Percentiles rank a stretch among this genome's conserved stretches.
These are phyloP conservation scores for Myrmecobius fasciatus DNA, from an alignment of 2,113 vertebrate genomes.

Conservation along the genomic window DNA sequence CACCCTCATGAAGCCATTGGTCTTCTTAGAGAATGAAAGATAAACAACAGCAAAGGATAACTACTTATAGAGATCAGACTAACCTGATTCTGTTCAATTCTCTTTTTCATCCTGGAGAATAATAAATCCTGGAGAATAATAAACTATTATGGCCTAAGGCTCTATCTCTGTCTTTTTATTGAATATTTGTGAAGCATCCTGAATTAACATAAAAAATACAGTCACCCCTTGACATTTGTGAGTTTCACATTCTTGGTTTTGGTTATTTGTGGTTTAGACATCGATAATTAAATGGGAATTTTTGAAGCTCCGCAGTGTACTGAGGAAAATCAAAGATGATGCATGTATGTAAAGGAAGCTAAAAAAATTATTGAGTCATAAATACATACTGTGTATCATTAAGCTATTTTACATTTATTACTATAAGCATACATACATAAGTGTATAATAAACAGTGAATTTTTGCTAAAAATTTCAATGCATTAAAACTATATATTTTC, in stretches of 20 bases:
- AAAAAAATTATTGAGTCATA: no score
- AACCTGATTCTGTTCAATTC: not conserved
- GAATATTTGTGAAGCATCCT: not conserved
- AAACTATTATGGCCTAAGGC: fast-evolving
- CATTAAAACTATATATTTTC: no score
- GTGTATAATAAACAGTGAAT: no score
- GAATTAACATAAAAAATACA: not conserved
- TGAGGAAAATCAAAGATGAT: no score
- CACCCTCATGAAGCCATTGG: no score
- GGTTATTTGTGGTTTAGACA: not conserved
- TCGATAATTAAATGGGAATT: not conserved
- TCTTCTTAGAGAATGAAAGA: not conserved
- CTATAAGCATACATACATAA: no score
- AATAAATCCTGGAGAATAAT: not conserved
- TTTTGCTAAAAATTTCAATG: no score
- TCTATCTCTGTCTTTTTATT: not conserved
- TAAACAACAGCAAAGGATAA: not conserved
- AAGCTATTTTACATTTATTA: no score
- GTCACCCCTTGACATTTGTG: no score
- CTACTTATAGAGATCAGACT: not conserved
- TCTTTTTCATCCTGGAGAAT: not conserved
- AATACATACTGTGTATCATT: no score
- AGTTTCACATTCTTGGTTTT: not conserved
- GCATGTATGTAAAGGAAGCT: no score
- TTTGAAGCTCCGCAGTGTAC: not conserved